phyloP scores from a whole-genome alignment of 2,888 invertebrate species.

The Acrocyrtus sp. region DNA sequence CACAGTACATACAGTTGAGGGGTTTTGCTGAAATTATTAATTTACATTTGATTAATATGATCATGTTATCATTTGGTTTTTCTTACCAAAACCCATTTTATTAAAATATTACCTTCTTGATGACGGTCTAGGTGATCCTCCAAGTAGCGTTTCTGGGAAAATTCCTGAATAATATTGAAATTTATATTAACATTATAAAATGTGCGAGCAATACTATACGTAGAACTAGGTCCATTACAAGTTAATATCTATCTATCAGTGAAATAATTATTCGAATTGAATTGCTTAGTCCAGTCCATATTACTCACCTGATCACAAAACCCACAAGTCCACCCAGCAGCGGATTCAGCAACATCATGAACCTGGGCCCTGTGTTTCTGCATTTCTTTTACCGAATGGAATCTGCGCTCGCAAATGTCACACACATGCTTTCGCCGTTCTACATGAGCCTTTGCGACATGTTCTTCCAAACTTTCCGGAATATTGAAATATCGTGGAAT shows the following conservation, averaged over 20 bases:
- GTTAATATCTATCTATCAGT: no score
- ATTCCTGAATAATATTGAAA: no score
- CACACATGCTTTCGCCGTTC: background rate
- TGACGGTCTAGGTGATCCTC: constrained; percentile 49
- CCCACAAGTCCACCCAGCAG: constrained; percentile 14
- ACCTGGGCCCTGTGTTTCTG: background rate
- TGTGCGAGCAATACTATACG: no score
- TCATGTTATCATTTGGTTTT: no score
- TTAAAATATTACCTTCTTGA: no score
- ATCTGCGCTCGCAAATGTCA: constrained; percentile 11
- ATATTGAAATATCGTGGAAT: constrained; percentile 35
- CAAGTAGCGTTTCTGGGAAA: constrained; percentile 31
- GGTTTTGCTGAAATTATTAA: constrained; percentile 46
- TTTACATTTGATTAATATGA: no score
- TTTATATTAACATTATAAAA: no score
- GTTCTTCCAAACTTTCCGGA: constrained; percentile 22
- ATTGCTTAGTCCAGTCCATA: no score
- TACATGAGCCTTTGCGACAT: constrained; percentile 19
- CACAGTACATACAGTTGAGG: constrained; percentile 43
- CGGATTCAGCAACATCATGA: background rate
- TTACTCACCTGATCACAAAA: constrained; percentile 46
- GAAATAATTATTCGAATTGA: no score
- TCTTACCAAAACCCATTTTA: no score
- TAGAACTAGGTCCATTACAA: no score
- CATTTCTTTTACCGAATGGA: constrained; percentile 1